phyloP scores from a whole-genome alignment of 2,797 vertebrate species.

The Molossus molossus region DNA sequence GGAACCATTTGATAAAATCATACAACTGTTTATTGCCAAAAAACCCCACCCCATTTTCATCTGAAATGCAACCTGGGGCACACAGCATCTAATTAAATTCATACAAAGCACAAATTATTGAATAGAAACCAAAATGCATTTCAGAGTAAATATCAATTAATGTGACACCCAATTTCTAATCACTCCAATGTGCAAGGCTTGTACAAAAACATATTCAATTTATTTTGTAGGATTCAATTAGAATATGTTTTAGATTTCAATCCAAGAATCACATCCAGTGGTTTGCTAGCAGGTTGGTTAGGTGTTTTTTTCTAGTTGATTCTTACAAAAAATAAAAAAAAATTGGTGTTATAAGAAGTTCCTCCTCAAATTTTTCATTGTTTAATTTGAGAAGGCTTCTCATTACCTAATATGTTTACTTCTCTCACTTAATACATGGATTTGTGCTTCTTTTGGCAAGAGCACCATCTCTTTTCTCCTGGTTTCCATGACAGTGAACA shows the following conservation, averaged over 20 bases:
- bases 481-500: slow-evolving; percentile 64
- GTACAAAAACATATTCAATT: slow-evolving; percentile 70
- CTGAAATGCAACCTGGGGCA: slow-evolving; percentile 82
- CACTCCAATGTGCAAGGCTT: slow-evolving; percentile 53
- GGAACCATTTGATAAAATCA: slow-evolving; percentile 77
- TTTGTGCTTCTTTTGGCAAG: not conserved
- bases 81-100: slow-evolving; percentile 84
- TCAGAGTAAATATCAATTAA: slow-evolving; percentile 87
- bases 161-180: slow-evolving; percentile 78
- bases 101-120: slow-evolving; percentile 81
- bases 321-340: slow-evolving; percentile 32
- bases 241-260: slow-evolving; percentile 73
- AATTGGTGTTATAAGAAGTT: slow-evolving; percentile 47
- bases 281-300: slow-evolving; percentile 30
- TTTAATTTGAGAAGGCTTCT: slow-evolving; percentile 58
- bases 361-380: slow-evolving; percentile 40
- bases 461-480: not conserved
- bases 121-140: slow-evolving; percentile 84
- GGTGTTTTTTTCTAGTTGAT: not conserved
- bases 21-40: slow-evolving; percentile 73
- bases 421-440: slow-evolving; percentile 16
- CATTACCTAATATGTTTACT: slow-evolving; percentile 30
- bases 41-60: slow-evolving; percentile 61
- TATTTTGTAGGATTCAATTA: slow-evolving; percentile 69
- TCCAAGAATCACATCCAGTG: slow-evolving; percentile 31